Evolutionary conservation across 2,113 vertebrate species (phyloP), one percentile per base, ranked within the genome.

Genomic region (Odobenus rosmarus): DNA sequence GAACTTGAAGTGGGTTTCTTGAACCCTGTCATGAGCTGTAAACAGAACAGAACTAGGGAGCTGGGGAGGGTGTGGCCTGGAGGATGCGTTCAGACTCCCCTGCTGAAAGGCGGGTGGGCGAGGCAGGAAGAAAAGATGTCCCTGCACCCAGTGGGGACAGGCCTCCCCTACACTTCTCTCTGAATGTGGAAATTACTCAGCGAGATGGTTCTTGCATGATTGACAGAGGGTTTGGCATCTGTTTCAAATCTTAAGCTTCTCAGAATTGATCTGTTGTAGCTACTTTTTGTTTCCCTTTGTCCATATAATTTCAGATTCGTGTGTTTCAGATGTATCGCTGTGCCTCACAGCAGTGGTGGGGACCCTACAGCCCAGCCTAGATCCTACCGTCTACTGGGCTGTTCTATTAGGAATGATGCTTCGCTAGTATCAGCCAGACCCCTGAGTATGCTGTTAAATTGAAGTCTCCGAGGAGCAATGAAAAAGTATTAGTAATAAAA

Each of bases 61-160:
- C 31, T n/a, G 31, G 15, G 49, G 49, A 2, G 31, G 49, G 28
- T 13, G 6, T 21, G 59, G 55, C 18, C 55, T 19, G 19, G 6
- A 21, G 3, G 53, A 55, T 4, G 53, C 16, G 53, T 55, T 15
- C 53, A 18, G 53, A 55, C 53, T 1, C 53, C 15, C 59, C 59
- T 11, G 23, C 57, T 59, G 21, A 19, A 39, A 39, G 55, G 19
- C 6, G 19, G 19, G 19, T 23, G 57, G 57, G 57, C 3, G 59
- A 7, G 26, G 9, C 24, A 33, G 55, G 15, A 62, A 28, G 5
- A 18, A 76, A 23, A 4, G 0, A 1, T 42, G 55, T 31, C 33
- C 72, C 36, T 15, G 23, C 5, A 19, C 1, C 19, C 19, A 4
- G 11, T 1, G 21, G 10, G 9, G 36, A n/a, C 23, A 1, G 28